Evolutionary conservation across 2,797 vertebrate genomes (phyloP).

Genomic region (Pipistrellus pygmaeus): DNA sequence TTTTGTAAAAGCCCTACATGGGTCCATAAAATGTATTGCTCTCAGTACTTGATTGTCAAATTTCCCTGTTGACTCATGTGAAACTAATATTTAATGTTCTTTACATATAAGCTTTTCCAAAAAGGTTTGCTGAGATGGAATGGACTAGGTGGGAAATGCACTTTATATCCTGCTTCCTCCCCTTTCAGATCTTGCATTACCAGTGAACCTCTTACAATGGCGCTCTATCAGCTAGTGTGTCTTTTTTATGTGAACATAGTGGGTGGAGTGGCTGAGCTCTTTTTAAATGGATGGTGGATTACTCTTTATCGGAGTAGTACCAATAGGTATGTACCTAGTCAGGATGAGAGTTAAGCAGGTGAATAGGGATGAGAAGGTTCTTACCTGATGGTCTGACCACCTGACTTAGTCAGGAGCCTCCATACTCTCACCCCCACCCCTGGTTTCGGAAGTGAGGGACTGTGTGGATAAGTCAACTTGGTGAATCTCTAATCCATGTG

Average conservation of each 20-base stretch:
- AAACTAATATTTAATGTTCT: neutral
- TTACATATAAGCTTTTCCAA: neutral
- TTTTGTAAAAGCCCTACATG: neutral
- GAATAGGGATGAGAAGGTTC: neutral
- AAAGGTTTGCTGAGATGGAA: neutral
- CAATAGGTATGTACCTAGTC: neutral
- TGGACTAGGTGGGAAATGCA: neutral
- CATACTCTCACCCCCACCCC: neutral
- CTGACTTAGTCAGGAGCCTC: neutral
- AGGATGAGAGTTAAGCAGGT: neutral
- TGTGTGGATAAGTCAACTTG: neutral
- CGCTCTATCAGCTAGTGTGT: neutral
- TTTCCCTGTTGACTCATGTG: neutral
- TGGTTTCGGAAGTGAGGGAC: neutral
- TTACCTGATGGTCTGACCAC: neutral
- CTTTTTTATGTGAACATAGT: neutral
- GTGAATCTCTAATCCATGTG: conserved; percentile 1
- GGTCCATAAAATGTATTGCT: neutral
- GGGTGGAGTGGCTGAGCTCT: neutral
- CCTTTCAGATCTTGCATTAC: neutral
- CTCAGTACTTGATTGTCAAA: neutral
- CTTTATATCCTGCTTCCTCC: neutral
- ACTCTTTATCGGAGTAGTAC: neutral
- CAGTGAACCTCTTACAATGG: neutral
- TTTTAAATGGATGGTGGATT: neutral